Evolutionary conservation across 2,797 vertebrate genomes (phyloP).

Genomic region (Acipenser ruthenus): DNA sequence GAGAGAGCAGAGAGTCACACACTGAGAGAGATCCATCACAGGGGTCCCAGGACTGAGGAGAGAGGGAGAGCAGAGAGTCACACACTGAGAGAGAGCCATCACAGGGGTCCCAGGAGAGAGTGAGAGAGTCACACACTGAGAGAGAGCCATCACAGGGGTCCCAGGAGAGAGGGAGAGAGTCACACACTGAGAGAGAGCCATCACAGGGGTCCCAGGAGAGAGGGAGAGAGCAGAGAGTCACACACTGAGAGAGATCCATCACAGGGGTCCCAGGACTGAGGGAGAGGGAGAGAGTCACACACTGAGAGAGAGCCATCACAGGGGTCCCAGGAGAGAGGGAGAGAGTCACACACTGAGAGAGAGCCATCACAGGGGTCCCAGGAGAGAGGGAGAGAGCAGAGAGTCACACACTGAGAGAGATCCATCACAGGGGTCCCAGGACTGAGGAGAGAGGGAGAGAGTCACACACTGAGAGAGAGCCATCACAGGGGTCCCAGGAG

Average conservation of each 20-base stretch:
- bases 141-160: not conserved
- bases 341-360: no score
- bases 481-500: no score
- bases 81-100: not conserved
- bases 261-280: not conserved
- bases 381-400: no score
- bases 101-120: no score
- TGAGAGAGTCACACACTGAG: not conserved
- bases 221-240: not conserved
- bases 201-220: no score
- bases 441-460: no score
- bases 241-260: not conserved
- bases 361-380: no score
- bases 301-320: not conserved
- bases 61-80: not conserved
- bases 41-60: not conserved
- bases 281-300: not conserved
- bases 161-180: not conserved
- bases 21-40: no score
- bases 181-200: not conserved
- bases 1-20: slow-evolving; percentile 7
- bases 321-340: no score
- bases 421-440: no score
- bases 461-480: no score
- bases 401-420: no score